Base-by-base conservation (phyloP, 2,113 vertebrate genomes). In the Saimiri boliviensis region DNA sequence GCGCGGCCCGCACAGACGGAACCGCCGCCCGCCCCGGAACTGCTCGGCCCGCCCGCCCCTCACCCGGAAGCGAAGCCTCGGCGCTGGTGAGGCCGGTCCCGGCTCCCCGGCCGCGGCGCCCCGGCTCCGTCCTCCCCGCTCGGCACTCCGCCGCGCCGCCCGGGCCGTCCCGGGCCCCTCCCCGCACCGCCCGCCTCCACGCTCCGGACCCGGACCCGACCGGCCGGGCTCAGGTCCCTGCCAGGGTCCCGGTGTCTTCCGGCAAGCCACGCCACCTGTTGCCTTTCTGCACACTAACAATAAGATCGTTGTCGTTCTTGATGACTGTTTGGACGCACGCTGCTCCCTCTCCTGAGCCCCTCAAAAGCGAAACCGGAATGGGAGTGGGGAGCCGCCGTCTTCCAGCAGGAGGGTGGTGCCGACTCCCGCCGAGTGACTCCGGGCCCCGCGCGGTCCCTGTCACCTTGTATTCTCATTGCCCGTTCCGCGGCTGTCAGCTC, bases 21-120 rank as follows among this genome's bases (percentile, higher is more conserved):
- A 91, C 93, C 95, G 90, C 97, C 93, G 81, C 84, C 83, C 92
- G 96, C 93, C 97, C 97, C 97, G 97, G 97, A 98, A 98, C 35
- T 96, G 81, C 92, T 97, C 52, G 37, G 25, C 71, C 35, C 35
- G 80, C 96, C 97, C 71, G 92, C 97, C 92, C 92, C 96, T 95
- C 90, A 94, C 98, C 98, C 98, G 98, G 98, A 98, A 97, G 97
- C 52, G 92, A 91, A 97, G 42, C 80, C 10, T 56, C 20, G 68
- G 63, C 47, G 81, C 86, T 5, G 49, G 66, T 47, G 27, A 14
- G 45, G 16, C 23, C 32, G 3, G 73, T 45, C 12, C 27, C 25
- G 19, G 60, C 4, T 21, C 1, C 8, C 6, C 13, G 13, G 2
- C 4, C 0, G n/a, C 10, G 1, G 6, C 16, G 19, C 4, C 8